Evolutionary conservation across 2,113 vertebrate species (phyloP).

Genomic region (Platichthys flesus): DNA sequence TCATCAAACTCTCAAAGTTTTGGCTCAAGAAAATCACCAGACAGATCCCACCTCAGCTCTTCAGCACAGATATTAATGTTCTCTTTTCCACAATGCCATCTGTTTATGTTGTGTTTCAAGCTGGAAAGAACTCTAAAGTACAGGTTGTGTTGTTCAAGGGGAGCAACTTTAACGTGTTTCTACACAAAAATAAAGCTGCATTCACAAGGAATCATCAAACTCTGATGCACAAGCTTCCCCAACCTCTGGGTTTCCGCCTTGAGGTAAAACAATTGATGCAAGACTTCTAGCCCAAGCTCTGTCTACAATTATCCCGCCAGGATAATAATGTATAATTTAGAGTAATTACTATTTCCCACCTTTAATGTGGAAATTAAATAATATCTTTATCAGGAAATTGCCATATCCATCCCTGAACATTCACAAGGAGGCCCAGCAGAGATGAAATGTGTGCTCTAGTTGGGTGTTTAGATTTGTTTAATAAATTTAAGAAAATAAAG

Average conservation of each 20-base stretch:
- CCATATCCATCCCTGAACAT: conserved; percentile 27
- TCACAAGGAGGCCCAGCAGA: neutral
- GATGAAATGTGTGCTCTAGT: neutral
- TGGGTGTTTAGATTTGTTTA: no score
- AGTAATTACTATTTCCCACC: conserved; percentile 50
- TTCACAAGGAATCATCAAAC: neutral
- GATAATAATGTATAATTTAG: conserved; percentile 61
- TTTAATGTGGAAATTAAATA: neutral
- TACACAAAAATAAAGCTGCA: conserved; percentile 9
- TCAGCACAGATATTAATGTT: neutral
- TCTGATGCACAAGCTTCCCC: conserved; percentile 8
- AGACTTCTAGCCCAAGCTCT: conserved; percentile 8
- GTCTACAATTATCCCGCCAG: conserved; percentile 30
- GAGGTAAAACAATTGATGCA: conserved; percentile 22
- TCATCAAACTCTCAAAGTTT: conserved; percentile 22
- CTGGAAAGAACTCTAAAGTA: conserved; percentile 7
- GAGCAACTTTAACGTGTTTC: conserved; percentile 12
- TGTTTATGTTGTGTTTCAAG: conserved; percentile 23
- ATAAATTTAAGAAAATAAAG: no score
- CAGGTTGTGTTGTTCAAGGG: conserved; percentile 17
- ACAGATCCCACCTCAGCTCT: conserved; percentile 15
- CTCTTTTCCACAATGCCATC: neutral
- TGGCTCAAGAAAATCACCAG: conserved; percentile 2
- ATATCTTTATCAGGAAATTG: conserved; percentile 28
- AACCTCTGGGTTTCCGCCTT: neutral